Base-by-base conservation (phyloP, 2,888 invertebrate genomes). In the Tetrapedia diversipes region DNA sequence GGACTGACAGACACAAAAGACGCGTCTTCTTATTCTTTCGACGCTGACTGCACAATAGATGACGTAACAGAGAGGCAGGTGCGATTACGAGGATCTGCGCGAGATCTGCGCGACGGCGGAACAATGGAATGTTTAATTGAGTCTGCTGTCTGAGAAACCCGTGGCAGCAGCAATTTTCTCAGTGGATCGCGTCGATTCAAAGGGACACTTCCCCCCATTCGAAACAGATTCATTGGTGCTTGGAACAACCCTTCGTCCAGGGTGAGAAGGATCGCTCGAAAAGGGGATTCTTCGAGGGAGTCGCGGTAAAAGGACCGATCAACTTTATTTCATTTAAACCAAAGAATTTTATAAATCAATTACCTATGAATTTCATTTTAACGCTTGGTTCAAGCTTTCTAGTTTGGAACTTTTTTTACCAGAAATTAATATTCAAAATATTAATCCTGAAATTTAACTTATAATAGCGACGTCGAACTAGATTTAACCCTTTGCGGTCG, bases 111-210 rank as follows among this genome's bases (percentile, higher is more conserved):
- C 51, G 32, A 37, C 16, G 37, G n/a, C 51, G 54, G 51, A 29
- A 54, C 75, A 75, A 65, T 65, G 60, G 64, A 56, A 72, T 60
- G 65, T 47, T 60, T 72, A 54, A 75, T 75, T 54, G 74, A 71
- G 54, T 60, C 75, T 54, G 4, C 53, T 14, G 49, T 71, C 64
- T 65, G 75, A 54, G 72, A 75, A 72, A 60, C n/a, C 45, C n/a
- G 8, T 22, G 51, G 10, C 45, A 1, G n/a, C 14, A 1, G n/a
- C 14, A 10, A 53, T 71, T 49, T 71, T 75, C 75, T 65, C 75
- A 75, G 41, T 29, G n/a, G 51, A 34, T 43, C n/a, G 70, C 41
- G 24, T 37, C 59, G 29, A 57, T 32, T 29, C n/a, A n/a, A n/a
- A 47, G 43, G 29, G 10, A 11, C 29, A 14, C 24, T n/a, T n/a